Base-by-base conservation (phyloP, 2,797 vertebrate species). In the Sternarchorhynchus goeldii region DNA sequence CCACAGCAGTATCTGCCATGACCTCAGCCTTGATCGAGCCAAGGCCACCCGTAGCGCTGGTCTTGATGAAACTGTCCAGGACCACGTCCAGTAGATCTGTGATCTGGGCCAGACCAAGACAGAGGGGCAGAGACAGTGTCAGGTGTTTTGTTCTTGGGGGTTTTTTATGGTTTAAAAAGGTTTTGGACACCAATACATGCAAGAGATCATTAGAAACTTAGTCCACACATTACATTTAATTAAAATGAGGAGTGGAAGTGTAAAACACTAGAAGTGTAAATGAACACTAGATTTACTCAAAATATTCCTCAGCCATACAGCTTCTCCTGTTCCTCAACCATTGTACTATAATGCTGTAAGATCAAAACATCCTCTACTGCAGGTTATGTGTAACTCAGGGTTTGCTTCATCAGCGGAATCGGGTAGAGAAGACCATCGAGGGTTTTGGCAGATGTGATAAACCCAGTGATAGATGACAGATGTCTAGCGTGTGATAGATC, bases 1-100 rank as follows among this genome's bases (percentile, higher is more conserved):
- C 97, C 67, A 99, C 97, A 0, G 97, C 97, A 0, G 97, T 99
- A 81, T 99, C 97, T 62, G 97, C 97, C 97, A 99, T 99, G 74
- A 99, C 97, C 83, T 99, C 97, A 1, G 97, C 97, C 87, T 98
- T 98, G 88, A 99, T 96, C 83, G 97, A 99, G 36, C 97, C 97
- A 39, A 99, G 86, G 36, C 97, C 97, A 58, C 97, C 96, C 0
- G 97, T 99, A 72, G 97, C 97, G 69, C 97, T 99, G 55, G 97
- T 99, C 91, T 99, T 98, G 85, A 99, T 99, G 89, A 99, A 99
- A 87, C 97, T 98, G 91, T 99, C 97, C 87, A 99, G 86, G 74
- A 99, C 97, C 39, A 99, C 97, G 60, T 99, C 97, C 75, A 99
- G 91, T 66, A 99, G 94, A 89, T 99, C 97, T 1, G 96, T 99